Evolutionary conservation across 2,113 vertebrate species (phyloP), one percentile per base, ranked within the genome.

Genomic region (Gallinago paraguaiae): DNA sequence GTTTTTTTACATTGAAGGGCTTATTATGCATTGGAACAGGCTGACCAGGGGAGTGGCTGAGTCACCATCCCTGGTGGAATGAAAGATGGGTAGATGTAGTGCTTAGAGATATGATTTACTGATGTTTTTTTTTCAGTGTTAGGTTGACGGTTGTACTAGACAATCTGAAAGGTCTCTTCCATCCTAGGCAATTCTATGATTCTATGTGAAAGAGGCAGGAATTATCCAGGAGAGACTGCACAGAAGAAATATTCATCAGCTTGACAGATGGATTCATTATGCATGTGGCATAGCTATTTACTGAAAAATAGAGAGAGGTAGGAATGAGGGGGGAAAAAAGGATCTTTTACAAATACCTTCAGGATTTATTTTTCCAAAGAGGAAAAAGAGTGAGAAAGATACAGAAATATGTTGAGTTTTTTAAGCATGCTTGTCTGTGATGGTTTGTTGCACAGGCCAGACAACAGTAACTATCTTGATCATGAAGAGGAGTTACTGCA

Each of bases 311-410:
- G 4, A 50, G 7, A 64, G 27, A 69, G 5, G 16, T 9, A 53
- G 30, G 23, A 72, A 50, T 45, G 28, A 39, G 27, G 20, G 7
- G 8, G 4, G 0, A 4, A 13, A 31, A 69, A 46, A 7, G 11
- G 15, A 9, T 60, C 6, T 10, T 78, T 61, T 56, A 25, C 28
- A 63, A 24, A 27, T 30, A 35, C 9, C 17, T 68, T 50, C 23
- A 51, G 20, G 23, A 39, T 45, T 48, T 69, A 24, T 54, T 71
- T 72, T 75, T 64, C 56, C 14, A 18, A 37, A 33, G 33, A 20
- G 54, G 43, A 61, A n/a, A 59, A 46, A 65, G 9, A 54, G 6
- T 22, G 53, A 41, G 37, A 56, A 60, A 67, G 48, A 35, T 74
- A 37, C 48, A 83, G 48, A n/a, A 61, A 63, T 39, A 43, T 7